phyloP scores from a whole-genome alignment of 1,140 invertebrate species.

The Drosophila parabipectinata region DNA sequence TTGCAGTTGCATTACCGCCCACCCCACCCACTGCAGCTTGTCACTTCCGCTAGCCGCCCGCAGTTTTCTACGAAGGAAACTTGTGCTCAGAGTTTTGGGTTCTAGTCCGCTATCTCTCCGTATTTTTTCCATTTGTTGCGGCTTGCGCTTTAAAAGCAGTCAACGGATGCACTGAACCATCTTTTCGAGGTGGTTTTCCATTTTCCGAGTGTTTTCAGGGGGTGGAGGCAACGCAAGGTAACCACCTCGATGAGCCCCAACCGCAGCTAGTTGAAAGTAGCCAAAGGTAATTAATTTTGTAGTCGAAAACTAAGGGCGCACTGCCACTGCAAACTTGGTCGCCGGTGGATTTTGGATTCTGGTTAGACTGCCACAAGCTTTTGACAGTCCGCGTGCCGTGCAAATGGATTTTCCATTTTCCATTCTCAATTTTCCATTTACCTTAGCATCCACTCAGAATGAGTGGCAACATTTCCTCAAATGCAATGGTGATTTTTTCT shows the following conservation, averaged over 20 bases:
- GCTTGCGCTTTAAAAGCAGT: slow-evolving; percentile 67
- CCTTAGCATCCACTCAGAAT: slow-evolving; percentile 57
- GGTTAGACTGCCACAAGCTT: slow-evolving; percentile 47
- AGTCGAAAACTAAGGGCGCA: slow-evolving; percentile 63
- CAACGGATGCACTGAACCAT: slow-evolving; percentile 67
- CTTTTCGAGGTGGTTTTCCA: slow-evolving; percentile 45
- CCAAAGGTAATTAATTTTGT: slow-evolving; percentile 82
- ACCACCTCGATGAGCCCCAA: slow-evolving; percentile 22
- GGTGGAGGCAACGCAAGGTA: slow-evolving; percentile 44
- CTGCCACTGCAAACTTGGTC: slow-evolving; percentile 42
- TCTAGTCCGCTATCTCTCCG: slow-evolving; percentile 29
- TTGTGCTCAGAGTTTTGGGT: slow-evolving; percentile 46
- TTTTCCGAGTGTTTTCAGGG: slow-evolving; percentile 1
- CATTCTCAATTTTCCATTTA: slow-evolving; percentile 56
- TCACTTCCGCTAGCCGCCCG: slow-evolving; percentile 71
- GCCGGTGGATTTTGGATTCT: slow-evolving; percentile 33
- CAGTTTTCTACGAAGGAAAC: slow-evolving; percentile 63
- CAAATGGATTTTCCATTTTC: slow-evolving; percentile 72
- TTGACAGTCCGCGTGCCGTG: slow-evolving; percentile 60
- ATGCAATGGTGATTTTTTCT: slow-evolving; percentile 18
- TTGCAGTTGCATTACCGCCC: slow-evolving; percentile 28
- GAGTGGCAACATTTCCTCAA: slow-evolving; percentile 58
- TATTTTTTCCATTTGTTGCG: slow-evolving; percentile 40
- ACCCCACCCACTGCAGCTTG: slow-evolving; percentile 39
- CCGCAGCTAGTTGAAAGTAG: slow-evolving; percentile 78